Evolutionary conservation across 2,888 invertebrate species (phyloP), one percentile per base, ranked within the genome.

Genomic region (Galerucella calmariensis): DNA sequence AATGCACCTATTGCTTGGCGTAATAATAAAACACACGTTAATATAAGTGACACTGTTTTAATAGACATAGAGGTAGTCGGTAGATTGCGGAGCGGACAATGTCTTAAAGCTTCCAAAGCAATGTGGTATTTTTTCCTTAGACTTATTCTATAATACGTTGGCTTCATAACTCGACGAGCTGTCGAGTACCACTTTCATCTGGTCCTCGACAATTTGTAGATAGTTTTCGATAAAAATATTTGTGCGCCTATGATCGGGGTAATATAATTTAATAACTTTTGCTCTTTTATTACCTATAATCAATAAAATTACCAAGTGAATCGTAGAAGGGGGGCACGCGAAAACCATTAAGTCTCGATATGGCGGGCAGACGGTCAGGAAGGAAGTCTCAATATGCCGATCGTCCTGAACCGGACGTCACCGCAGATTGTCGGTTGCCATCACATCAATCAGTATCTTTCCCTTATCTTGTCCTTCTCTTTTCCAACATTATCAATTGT

Each of bases 381-480:
- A 87, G 86, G 86, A 86, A 86, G 85, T 85, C 84, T 84, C 87
- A 86, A 87, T 86, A 86, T 86, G 87, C 84, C 85, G 84, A 84
- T 85, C 85, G 85, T 85, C 85, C 83, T 83, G 83, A 78, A 84
- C 85, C 85, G 85, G 85, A 86, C 85, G 83, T 82, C 83, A 79
- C 76, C 82, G 78, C 78, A 85, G 85, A 86, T 86, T 85, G 85
- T 82, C 81, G 85, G 86, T 86, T 85, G 86, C 83, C 81, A 81
- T 82, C 84, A 84, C 87, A 87, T 87, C 87, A 87, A 87, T 87
- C 87, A 87, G 85, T 83, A 84, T 66, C 59, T 72, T 48, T 66
- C 66, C 53, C 56, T 65, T 67, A 58, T 72, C 72, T 51, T 59
- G 46, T 69, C 14, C 20, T 44, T 63, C 46, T 69, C 59, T 72